phyloP scores from a whole-genome alignment of 2,888 invertebrate species.

The Argynnis bischoffii region DNA sequence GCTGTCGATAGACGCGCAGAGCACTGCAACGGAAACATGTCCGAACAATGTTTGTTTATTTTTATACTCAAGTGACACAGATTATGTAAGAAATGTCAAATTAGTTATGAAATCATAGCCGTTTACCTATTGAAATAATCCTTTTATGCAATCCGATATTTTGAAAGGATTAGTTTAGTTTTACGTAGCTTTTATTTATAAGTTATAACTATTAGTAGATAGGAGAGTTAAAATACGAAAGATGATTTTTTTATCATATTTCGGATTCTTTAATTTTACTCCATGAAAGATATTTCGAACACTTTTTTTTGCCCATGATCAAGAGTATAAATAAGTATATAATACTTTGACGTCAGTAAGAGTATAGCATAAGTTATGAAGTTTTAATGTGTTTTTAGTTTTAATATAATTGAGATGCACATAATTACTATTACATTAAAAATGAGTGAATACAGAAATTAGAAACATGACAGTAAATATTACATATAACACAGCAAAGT shows the following conservation, averaged over 20 bases:
- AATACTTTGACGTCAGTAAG: neutral
- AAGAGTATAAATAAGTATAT: neutral
- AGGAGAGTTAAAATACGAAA: no score
- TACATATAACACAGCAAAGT: constrained; percentile 53
- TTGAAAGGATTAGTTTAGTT: no score
- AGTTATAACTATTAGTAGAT: no score
- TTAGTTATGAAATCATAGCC: constrained; percentile 12
- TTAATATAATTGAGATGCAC: neutral
- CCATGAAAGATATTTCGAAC: neutral
- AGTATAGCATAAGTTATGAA: neutral
- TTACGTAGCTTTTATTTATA: no score
- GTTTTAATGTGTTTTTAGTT: neutral
- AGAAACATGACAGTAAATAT: constrained; percentile 48
- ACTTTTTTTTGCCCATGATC: constrained; percentile 8
- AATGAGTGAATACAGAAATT: constrained; percentile 3
- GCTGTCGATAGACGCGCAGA: constrained; percentile 49
- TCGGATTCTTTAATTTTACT: no score
- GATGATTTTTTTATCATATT: no score
- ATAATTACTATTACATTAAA: neutral
- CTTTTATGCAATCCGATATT: no score
- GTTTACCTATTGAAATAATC: neutral
- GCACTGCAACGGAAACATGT: constrained; percentile 65
- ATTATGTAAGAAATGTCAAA: constrained; percentile 24
- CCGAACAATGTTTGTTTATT: constrained; percentile 56
- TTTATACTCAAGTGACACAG: constrained; percentile 42